These are phyloP conservation scores for Xiphophorus maculatus DNA, from an alignment of 2,113 vertebrate species.

Conservation along the genomic window DNA sequence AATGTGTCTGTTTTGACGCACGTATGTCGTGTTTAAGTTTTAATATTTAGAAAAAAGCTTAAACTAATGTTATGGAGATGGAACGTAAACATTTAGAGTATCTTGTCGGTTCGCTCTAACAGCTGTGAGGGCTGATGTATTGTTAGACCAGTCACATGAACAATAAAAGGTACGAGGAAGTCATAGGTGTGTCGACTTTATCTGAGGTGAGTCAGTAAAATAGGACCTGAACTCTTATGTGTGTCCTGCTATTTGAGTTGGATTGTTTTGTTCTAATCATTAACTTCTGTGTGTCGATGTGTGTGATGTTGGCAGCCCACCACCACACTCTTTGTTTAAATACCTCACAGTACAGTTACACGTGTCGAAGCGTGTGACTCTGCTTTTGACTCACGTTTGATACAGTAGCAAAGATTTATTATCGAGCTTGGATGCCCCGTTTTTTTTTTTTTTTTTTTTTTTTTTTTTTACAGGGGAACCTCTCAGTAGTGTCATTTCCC, in stretches of 20 bases:
- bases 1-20: background rate
- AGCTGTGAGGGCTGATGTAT: conserved; percentile 38
- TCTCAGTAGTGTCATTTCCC: conserved; percentile 2
- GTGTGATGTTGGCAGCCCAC: conserved; percentile 38
- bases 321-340: conserved; percentile 77
- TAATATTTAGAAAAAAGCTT: background rate
- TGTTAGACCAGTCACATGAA: conserved; percentile 31
- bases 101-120: background rate
- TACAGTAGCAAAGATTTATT: conserved; percentile 4
- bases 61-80: too few relatives aligned
- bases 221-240: background rate
- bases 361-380: conserved; percentile 81
- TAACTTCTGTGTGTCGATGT: conserved; percentile 7
- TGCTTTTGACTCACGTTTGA: conserved; percentile 28
- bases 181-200: background rate
- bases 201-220: background rate
- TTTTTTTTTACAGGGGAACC: background rate
- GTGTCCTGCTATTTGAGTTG: background rate
- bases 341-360: conserved; percentile 75
- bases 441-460: background rate
- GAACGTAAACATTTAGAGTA: background rate
- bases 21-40: background rate
- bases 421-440: background rate
- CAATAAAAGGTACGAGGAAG: conserved; percentile 23
- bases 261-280: conserved; percentile 33